Percentiles rank a stretch among this genome's conserved stretches.
Conservation (phyloP, 92 coral and sea anemone species). For the Pocillopora meandrina region DNA sequence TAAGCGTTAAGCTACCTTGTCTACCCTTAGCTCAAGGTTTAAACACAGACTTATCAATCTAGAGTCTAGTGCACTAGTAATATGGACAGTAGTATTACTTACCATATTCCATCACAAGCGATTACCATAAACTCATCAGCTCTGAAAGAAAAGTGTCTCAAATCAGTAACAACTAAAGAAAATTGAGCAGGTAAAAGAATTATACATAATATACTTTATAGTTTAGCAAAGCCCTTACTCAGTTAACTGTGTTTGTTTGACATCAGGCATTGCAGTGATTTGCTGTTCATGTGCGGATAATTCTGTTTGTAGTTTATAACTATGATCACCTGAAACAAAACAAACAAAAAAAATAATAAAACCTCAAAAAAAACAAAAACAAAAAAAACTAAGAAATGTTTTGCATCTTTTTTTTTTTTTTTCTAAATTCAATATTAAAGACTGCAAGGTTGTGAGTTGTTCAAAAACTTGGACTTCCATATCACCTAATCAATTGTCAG, state of each 20-base stretch:
- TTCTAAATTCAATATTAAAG: no score
- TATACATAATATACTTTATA: no score
- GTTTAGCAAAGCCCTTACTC: conserved; percentile 61
- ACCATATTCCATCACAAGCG: conserved; percentile 99
- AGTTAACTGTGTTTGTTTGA: conserved; percentile 87
- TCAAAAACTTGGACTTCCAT: no score
- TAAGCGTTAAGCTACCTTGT: neutral
- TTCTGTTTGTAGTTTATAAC: conserved; percentile 85
- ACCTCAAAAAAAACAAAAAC: neutral
- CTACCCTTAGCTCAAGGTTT: neutral
- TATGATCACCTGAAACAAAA: conserved; percentile 82
- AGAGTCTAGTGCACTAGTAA: no score
- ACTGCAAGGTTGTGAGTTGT: no score
- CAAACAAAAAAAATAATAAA: neutral
- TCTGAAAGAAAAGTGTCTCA: conserved; percentile 35
- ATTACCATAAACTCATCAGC: conserved; percentile 92
- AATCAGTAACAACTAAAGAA: neutral
- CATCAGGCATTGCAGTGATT: conserved; percentile 95
- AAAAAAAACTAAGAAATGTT: neutral
- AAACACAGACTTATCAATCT: neutral
- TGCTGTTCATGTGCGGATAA: conserved; percentile 93
- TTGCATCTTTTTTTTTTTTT: no score
- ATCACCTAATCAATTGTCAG: no score
- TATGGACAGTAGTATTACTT: conserved; percentile 16
- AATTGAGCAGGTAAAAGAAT: no score